Evolutionary conservation across 1,140 invertebrate species (phyloP), one percentile per base, ranked within the genome.

Genomic region (Copidosoma floridanum): DNA sequence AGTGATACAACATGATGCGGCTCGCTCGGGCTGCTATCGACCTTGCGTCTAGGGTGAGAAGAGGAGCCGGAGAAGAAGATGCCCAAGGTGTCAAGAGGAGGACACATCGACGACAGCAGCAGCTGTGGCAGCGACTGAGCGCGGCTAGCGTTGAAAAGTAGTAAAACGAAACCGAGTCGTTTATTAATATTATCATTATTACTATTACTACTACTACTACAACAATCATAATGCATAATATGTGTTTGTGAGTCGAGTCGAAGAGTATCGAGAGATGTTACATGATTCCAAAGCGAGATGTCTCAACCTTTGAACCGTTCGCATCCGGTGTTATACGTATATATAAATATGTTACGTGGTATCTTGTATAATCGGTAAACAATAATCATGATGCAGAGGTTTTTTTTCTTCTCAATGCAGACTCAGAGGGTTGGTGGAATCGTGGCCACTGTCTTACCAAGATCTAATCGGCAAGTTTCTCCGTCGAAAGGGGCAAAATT

Each of bases 221-320:
- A n/a, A n/a, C n/a, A n/a, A n/a, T n/a, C n/a, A n/a, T n/a, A n/a
- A n/a, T n/a, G n/a, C n/a, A n/a, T n/a, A n/a, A n/a, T n/a, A n/a
- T n/a, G n/a, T n/a, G n/a, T n/a, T n/a, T n/a, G 29, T 12, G 29
- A 32, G 12, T 32, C 29, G 12, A 8, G 29, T 32, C 12, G 29
- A 32, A 32, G 29, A 32, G 29, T 32, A 6, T 6, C 6, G 29
- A 32, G 46, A 50, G 32, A 50, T 26, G 46, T 37, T 51, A 43
- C n/a, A 58, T 32, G 29, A 58, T 51, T 43, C 21, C 21, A 54
- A n/a, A 58, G 46, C 56, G 47, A 58, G 14, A 57, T n/a, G n/a
- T 37, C 46, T 18, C 12, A 58, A 43, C 11, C 47, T 35, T 58
- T 40, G 47, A 51, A 51, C 38, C 56, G 56, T 58, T 58, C 56